phyloP scores from a whole-genome alignment of 2,113 vertebrate species.

The Catharus minimus region DNA sequence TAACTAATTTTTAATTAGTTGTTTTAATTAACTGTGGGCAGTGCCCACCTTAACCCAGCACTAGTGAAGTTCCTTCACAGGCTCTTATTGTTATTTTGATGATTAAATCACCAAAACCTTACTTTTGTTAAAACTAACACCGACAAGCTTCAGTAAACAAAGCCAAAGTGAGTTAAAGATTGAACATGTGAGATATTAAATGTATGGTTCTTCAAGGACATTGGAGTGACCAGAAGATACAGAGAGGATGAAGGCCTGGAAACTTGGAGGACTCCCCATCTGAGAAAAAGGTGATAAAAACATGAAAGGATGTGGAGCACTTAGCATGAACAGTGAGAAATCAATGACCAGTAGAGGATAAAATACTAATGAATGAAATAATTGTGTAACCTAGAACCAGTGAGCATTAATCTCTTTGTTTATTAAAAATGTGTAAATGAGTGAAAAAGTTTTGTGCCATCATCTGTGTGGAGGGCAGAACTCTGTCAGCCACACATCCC shows the following conservation, averaged over 20 bases:
- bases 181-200: neutral
- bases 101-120: neutral
- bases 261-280: neutral
- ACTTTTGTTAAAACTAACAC: neutral
- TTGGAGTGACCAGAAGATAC: neutral
- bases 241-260: neutral
- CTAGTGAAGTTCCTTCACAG: neutral
- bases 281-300: neutral
- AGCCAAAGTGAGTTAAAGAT: neutral
- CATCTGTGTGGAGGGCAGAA: neutral
- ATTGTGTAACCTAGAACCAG: neutral
- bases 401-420: neutral
- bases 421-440: neutral
- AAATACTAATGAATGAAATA: neutral
- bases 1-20: neutral
- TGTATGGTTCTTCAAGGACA: neutral
- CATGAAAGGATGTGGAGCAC: neutral
- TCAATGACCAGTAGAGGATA: neutral
- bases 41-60: neutral
- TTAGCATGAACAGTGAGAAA: neutral
- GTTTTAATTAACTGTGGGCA: neutral
- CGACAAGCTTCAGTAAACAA: neutral
- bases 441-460: neutral
- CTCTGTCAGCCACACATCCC: neutral
- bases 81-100: accelerated